phyloP scores from a whole-genome alignment of 2,797 vertebrate genomes.

The Danio albolineatus region DNA sequence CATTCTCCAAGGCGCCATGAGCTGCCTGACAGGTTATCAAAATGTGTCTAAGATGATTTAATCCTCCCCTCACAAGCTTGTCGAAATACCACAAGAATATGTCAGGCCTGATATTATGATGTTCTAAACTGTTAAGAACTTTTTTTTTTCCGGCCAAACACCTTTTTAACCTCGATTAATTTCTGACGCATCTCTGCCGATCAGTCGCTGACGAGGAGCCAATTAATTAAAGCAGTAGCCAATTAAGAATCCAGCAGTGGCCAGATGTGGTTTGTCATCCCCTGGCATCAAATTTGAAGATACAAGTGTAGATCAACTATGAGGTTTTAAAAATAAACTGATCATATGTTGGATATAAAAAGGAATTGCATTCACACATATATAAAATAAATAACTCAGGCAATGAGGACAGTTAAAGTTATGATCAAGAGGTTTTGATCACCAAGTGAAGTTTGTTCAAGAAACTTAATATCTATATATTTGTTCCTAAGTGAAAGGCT shows the following conservation, averaged over 20 bases:
- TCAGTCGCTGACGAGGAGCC: constrained; percentile 4
- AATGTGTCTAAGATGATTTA: constrained; percentile 61
- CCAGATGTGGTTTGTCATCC: constrained; percentile 18
- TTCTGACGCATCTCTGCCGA: constrained; percentile 11
- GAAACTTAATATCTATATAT: no score
- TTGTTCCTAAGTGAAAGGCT: no score
- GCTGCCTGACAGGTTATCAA: constrained; percentile 64
- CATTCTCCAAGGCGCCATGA: constrained; percentile 50
- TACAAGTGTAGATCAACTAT: neutral
- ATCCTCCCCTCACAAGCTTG: constrained; percentile 56
- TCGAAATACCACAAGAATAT: constrained; percentile 53
- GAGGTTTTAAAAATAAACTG: neutral
- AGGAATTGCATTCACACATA: no score
- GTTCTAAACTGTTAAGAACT: constrained; percentile 25
- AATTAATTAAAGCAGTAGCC: constrained; percentile 22
- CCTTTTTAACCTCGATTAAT: constrained; percentile 28
- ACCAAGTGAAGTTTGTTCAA: no score
- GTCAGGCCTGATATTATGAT: constrained; percentile 39
- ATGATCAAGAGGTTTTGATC: no score
- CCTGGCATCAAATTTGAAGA: neutral
- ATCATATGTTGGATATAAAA: neutral
- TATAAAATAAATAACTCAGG: no score
- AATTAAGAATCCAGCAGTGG: constrained; percentile 18
- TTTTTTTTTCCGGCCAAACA: constrained; percentile 8
- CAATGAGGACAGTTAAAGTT: no score